Conservation (phyloP, 2,113 vertebrate species). For the Pandion haliaetus region DNA sequence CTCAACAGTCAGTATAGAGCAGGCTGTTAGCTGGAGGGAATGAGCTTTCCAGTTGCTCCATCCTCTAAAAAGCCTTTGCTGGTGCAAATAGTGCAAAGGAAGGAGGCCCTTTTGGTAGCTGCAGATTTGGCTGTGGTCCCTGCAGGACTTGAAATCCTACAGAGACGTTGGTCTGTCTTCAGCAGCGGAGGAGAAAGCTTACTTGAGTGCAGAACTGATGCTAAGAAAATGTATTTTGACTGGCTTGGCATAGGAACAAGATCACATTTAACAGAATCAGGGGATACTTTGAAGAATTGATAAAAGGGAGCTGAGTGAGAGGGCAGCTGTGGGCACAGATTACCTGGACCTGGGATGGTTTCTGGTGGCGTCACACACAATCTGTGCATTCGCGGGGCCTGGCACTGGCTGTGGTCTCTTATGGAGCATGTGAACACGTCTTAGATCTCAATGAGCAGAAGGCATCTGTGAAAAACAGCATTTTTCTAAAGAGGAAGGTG, state of each 20-base stretch:
- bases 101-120: neutral
- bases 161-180: neutral
- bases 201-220: neutral
- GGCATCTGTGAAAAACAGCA: neutral
- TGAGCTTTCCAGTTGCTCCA: neutral
- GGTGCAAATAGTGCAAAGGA: neutral
- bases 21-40: neutral
- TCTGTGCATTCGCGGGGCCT: neutral
- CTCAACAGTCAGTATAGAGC: neutral
- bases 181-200: neutral
- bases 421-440: neutral
- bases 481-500: neutral
- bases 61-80: neutral
- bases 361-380: neutral
- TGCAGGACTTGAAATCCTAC: neutral
- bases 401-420: neutral
- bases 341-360: neutral
- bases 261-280: neutral
- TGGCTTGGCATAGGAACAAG: accelerated
- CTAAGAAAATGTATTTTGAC: neutral
- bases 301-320: neutral
- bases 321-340: neutral
- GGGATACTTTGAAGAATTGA: neutral
- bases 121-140: neutral
- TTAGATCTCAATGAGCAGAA: neutral